Evolutionary conservation across 2,888 invertebrate species (phyloP), one percentile per base, ranked within the genome.

Genomic region (Chironomus riparius): DNA sequence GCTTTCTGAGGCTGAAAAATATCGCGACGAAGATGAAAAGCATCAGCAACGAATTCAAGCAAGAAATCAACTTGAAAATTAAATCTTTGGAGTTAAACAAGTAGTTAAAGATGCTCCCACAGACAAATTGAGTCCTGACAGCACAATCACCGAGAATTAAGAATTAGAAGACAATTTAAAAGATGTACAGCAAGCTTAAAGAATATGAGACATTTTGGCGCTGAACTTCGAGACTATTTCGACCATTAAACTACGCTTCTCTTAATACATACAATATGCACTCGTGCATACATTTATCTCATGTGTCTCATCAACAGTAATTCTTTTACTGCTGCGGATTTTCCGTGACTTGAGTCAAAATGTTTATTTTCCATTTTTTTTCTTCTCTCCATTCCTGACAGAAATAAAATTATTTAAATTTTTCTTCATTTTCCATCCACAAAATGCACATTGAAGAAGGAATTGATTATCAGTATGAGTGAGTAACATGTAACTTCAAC

Each of bases 1-100:
- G 94, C 85, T 94, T 22, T 82, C 87, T 10, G 93, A 94, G 77
- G 93, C 94, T 0, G 93, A 94, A 79, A 90, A 88, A 79, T 94
- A 90, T 82, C 90, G 89, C 77, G 87, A 86, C 13, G 93, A 93
- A 80, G 94, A 94, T 79, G 91, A 92, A 4, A 87, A 87, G 71
- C 88, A 90, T 75, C 87, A 88, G 76, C 88, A 91, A 78, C 87
- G 87, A 48, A 89, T 95, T 12, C 85, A 89, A 38, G 85, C 90
- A n/a, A n/a, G n/a, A n/a, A n/a, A n/a, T n/a, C n/a, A n/a, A n/a
- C n/a, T n/a, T n/a, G n/a, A n/a, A n/a, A n/a, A n/a, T n/a, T n/a
- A n/a, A n/a, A n/a, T n/a, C n/a, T n/a, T n/a, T n/a, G n/a, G n/a
- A n/a, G n/a, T n/a, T n/a, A n/a, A n/a, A n/a, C n/a, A n/a, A n/a